phyloP scores from a whole-genome alignment of 2,888 invertebrate species.

The Eucriotettix oculatus region DNA sequence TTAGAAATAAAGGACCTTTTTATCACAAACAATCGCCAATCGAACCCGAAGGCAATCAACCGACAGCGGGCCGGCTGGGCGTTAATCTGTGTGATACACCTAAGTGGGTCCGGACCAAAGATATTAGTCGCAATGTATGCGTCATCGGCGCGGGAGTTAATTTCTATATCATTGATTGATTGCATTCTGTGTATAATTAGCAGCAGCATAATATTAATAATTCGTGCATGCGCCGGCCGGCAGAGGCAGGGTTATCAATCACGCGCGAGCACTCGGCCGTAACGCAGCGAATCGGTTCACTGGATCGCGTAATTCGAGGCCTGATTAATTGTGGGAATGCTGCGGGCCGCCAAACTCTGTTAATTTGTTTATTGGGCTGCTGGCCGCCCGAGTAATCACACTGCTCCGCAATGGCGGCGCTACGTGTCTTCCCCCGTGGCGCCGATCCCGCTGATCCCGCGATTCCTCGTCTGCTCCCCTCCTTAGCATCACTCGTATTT shows the following conservation, averaged over 20 bases:
- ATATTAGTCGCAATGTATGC: background rate
- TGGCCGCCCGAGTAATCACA: background rate
- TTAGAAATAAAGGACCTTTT: too few relatives aligned
- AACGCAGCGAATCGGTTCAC: conserved; percentile 8
- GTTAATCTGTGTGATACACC: too few relatives aligned
- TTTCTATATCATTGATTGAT: conserved; percentile 13
- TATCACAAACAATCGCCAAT: too few relatives aligned
- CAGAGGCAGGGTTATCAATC: conserved; percentile 7
- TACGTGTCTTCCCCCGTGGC: too few relatives aligned
- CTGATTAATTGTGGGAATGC: conserved; percentile 14
- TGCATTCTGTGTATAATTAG: conserved; percentile 12
- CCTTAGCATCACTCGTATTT: too few relatives aligned
- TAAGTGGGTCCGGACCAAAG: background rate
- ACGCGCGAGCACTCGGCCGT: conserved; percentile 5
- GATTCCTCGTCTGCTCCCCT: too few relatives aligned
- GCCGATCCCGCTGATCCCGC: too few relatives aligned
- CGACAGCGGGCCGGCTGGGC: too few relatives aligned
- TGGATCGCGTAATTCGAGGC: conserved; percentile 7
- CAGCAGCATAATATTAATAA: conserved; percentile 8
- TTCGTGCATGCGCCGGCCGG: background rate
- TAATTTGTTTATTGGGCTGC: background rate
- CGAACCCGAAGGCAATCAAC: too few relatives aligned
- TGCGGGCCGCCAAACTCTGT: background rate
- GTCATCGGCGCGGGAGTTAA: conserved; percentile 3
- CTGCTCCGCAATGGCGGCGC: too few relatives aligned